Evolutionary conservation across 2,888 invertebrate species (phyloP), one percentile per base, ranked within the genome.

Genomic region (Lottia scabra): DNA sequence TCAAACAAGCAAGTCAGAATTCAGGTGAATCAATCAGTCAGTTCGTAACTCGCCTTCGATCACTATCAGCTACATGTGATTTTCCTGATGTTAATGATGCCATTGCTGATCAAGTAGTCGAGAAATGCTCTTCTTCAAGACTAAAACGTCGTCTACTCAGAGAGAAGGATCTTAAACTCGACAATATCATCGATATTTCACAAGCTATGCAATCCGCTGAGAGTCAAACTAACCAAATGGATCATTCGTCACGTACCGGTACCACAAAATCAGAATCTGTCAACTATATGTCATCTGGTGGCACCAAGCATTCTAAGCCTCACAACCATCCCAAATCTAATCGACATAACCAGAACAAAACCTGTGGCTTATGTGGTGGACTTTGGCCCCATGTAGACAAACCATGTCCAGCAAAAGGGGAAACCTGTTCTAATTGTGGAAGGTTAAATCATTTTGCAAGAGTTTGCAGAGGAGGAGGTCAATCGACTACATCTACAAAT

Each of bases 331-430:
- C 2, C 4, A 56, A 8, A 56, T 23, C 19, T 12, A 56, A 56
- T 23, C 19, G 12, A 4, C 56, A 3, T 56, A 19, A 56, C 19
- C 23, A 19, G 12, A 56, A 56, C 12, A 23, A 19, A 19, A 56
- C 56, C 0, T 56, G 56, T 19, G 56, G 56, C 3, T 56, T 56
- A 56, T 56, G 56, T 56, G 56, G 56, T 56, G 56, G 56, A 19
- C 4, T 23, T 23, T 56, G 56, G 56, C 56, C 56, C 23, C 56
- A 56, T 56, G 23, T 23, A 56, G 13, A 56, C 10, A 23, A 23
- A 56, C 56, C 56, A 56, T 56, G 56, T 13, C 56, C 56, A 56
- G 56, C 56, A 19, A 56, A 56, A 56, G 56, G 56, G 23, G 56
- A 23, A 19, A 56, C 19, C 8, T 56, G 56, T 6, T 56, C 56